phyloP scores from a whole-genome alignment of 1,140 invertebrate genomes.

The Maniola jurtina region DNA sequence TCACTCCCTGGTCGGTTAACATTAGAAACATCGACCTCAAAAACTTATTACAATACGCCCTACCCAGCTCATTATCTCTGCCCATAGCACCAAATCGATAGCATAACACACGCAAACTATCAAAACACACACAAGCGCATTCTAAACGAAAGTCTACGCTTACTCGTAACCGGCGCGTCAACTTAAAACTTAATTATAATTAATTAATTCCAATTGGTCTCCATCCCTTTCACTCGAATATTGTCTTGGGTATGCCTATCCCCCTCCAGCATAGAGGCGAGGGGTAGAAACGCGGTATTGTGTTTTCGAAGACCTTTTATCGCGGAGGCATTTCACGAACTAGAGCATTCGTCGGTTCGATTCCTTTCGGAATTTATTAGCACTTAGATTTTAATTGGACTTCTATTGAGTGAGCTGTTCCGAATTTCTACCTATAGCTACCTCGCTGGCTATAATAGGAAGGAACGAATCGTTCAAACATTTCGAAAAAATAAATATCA shows the following conservation, averaged over 20 bases:
- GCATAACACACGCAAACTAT: constrained; percentile 62
- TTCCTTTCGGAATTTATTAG: constrained; percentile 73
- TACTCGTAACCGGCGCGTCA: constrained; percentile 80
- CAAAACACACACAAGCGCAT: constrained; percentile 55
- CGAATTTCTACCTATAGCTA: constrained; percentile 36
- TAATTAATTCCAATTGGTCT: constrained; percentile 83
- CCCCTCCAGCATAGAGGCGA: constrained; percentile 51
- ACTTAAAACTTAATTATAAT: constrained; percentile 89
- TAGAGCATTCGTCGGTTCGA: constrained; percentile 69
- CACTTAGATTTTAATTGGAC: constrained; percentile 69
- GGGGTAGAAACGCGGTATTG: constrained; percentile 70
- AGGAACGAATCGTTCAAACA: constrained; percentile 9
- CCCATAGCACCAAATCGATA: constrained; percentile 74
- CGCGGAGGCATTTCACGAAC: constrained; percentile 71
- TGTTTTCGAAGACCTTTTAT: constrained; percentile 77
- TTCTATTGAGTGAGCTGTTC: constrained; percentile 55
- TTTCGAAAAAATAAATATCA: constrained; percentile 2
- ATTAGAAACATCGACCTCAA: constrained; percentile 58
- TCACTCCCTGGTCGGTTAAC: constrained; percentile 27
- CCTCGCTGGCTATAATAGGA: not conserved
- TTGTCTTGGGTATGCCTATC: constrained; percentile 59
- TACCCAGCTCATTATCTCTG: constrained; percentile 75
- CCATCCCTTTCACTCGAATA: constrained; percentile 59
- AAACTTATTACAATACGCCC: constrained; percentile 72
- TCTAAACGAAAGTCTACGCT: constrained; percentile 75